Evolutionary conservation across 1,140 invertebrate genomes (phyloP), one percentile per base, ranked within the genome.

Genomic region (Procambarus clarkii): DNA sequence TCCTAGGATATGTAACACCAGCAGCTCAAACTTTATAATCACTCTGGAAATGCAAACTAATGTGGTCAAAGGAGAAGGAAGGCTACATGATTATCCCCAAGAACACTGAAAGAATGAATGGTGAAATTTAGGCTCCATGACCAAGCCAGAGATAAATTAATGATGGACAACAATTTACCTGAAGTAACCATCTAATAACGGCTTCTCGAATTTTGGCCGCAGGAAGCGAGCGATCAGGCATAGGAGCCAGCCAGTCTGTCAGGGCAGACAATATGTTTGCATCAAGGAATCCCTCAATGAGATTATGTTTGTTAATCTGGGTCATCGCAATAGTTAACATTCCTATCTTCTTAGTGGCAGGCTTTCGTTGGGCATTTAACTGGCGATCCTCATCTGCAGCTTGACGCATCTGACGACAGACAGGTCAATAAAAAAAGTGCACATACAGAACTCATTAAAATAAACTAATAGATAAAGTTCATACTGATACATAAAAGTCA

Each of bases 171-270:
- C 18, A 18, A 13, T 64, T 13, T 95, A 98, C 98, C 95, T 98
- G 97, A 94, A 95, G 95, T 46, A 99, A 95, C 88, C 99, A 95
- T 94, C 97, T 98, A 1, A 99, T 95, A 91, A 99, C 96, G 93
- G 95, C 96, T 94, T 99, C 98, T 91, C 99, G 95, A 91, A 99
- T 99, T 95, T 97, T 97, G 74, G 99, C 94, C 92, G 98, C 98
- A 11, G 99, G 98, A 93, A 99, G 96, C 93, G 98, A 98, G 93
- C 98, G 96, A 95, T 99, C 99, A 45, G 99, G 99, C 96, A 99
- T 97, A 0, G 99, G 99, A 5, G 99, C 98, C 11, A 99, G 95
- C 99, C 99, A 99, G 95, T 99, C 98, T 78, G 98, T 99, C 58
- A 99, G 95, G 92, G 98, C 97, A 93, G 96, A 96, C 11, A 99